These are phyloP conservation scores for Anguilla megastoma DNA, from an alignment of 2,797 vertebrate species.

Conservation along the genomic window DNA sequence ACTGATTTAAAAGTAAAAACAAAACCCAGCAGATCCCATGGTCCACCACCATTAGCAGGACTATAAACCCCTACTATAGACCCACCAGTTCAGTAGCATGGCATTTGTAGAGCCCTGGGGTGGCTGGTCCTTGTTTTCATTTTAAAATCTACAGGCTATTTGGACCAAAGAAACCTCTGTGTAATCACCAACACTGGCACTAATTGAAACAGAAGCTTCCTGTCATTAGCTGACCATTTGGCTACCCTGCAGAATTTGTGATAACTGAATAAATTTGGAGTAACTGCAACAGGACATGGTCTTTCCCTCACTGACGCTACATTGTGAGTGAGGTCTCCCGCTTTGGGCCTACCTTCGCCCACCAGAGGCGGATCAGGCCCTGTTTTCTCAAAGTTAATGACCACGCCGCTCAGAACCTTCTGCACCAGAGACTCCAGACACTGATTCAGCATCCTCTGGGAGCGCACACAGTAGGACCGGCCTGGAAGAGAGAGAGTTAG, in stretches of 20 bases:
- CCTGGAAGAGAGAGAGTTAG: constrained; percentile 61
- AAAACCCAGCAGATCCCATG: no score
- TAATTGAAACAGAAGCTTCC: background rate
- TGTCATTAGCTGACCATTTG: constrained; percentile 7
- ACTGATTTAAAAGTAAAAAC: no score
- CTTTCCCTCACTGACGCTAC: background rate
- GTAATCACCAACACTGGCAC: background rate
- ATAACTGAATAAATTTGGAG: background rate
- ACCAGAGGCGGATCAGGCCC: constrained; percentile 81
- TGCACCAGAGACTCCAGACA: constrained; percentile 83
- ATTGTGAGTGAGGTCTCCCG: no score
- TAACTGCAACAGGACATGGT: background rate
- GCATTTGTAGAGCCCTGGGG: background rate
- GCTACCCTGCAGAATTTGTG: background rate
- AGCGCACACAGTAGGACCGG: constrained; percentile 92
- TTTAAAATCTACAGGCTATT: background rate
- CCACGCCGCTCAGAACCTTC: constrained; percentile 83
- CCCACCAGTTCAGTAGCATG: background rate
- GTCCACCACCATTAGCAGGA: no score
- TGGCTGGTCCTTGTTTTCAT: background rate
- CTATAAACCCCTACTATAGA: background rate
- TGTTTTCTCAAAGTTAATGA: constrained; percentile 84
- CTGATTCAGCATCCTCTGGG: constrained; percentile 85
- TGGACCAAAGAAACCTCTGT: background rate
- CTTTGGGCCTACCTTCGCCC: constrained; percentile 79